Percentiles rank a stretch among this genome's conserved stretches.
Evolutionary conservation across 1,140 invertebrate genomes (phyloP).

Genomic region (Eufriesea mexicana): DNA sequence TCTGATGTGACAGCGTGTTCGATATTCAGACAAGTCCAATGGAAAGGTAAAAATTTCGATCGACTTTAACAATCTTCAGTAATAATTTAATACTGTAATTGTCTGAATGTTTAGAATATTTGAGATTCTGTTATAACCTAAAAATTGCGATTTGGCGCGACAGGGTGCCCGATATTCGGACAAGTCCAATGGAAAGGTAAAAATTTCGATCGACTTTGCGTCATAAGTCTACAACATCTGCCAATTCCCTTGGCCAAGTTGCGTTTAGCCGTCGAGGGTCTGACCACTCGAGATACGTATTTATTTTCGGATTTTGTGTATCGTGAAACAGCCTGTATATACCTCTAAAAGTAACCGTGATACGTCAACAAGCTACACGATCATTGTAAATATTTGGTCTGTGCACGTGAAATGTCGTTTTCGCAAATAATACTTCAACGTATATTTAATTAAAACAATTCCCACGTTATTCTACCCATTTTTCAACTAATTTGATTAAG

Average conservation of each 20-base stretch:
- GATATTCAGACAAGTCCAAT: too few species aligned
- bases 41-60: neutral
- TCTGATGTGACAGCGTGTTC: accelerated
- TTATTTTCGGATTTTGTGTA: slow-evolving; percentile 1
- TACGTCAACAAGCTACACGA: slow-evolving; percentile 2
- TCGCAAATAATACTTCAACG: too few species aligned
- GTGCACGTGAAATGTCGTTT: too few species aligned
- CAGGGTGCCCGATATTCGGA: neutral
- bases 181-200: neutral
- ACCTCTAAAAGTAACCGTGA: slow-evolving; percentile 19
- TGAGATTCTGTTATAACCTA: neutral
- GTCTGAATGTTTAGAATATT: neutral
- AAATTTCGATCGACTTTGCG: slow-evolving; percentile 9
- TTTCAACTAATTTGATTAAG: too few species aligned
- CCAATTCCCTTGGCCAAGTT: slow-evolving; percentile 3
- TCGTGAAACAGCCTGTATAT: slow-evolving; percentile 1
- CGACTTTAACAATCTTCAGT: neutral
- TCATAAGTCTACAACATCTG: neutral
- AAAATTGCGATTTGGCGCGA: neutral
- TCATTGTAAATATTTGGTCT: neutral
- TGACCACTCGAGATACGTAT: neutral
- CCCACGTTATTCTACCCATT: too few species aligned
- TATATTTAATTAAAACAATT: too few species aligned
- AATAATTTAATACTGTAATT: neutral
- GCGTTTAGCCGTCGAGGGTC: neutral